Evolutionary conservation across 2,113 vertebrate genomes (phyloP), one percentile per base, ranked within the genome.

Genomic region (Xenopus laevis): DNA sequence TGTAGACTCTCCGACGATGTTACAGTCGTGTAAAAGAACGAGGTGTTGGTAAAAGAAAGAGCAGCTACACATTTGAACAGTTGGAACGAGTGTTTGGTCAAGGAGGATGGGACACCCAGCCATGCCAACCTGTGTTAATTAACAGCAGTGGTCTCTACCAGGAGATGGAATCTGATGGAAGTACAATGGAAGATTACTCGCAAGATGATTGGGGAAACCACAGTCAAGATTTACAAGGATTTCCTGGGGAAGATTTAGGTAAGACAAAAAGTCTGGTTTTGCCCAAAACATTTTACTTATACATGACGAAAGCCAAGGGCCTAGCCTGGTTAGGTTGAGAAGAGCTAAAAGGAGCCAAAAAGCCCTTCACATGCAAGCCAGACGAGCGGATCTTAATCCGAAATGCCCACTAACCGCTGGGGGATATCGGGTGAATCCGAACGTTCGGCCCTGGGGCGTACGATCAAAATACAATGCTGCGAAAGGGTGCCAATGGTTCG

Each of bases 11-110:
- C 15, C 93, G 96, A 71, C 92, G 97, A 82, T 99, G 97, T 87
- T 99, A 99, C 91, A 99, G 97, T 87, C 95, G 97, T 0, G 97
- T 99, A 79, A 99, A 99, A 90, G 97, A 99, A 85, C 96, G 98
- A 0, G 97, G 97, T 60, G 95, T 98, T 0, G 97, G 97, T 15
- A 99, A 99, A 81, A 91, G 97, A 86, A 99, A 98, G 90, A 98
- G 97, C 93, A 99, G 96, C 89, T 99, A 99, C 89, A 98, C 97
- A 0, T 94, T 99, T 8, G 96, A 99, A 67, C 97, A 99, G 92
- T 94, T 99, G 91, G 97, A 99, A 89, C 96, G 98, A 83, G 97
- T 99, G 78, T 99, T 99, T 45, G 97, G 97, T 40, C 96, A 98
- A 85, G 96, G 96, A 33, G 96, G 96, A 86, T 99, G 97, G 97